These are phyloP conservation scores for Aphyosemion australe DNA, from an alignment of 2,113 vertebrate species.

Conservation along the genomic window DNA sequence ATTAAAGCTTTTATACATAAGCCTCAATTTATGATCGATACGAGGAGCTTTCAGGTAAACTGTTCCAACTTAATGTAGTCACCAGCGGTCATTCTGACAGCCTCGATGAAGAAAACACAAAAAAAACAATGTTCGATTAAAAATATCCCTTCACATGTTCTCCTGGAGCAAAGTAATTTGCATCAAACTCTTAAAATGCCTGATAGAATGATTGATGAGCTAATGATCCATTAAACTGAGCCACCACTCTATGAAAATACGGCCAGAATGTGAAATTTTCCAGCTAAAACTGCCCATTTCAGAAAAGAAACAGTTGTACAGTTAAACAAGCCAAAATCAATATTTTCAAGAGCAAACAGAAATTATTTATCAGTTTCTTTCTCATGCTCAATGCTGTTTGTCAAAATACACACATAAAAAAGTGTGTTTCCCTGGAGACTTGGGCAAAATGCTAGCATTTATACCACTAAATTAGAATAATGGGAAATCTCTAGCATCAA, in stretches of 20 bases:
- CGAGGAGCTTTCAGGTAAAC: not conserved
- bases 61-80: not conserved
- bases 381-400: not conserved
- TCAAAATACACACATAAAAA: not conserved
- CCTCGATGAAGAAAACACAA: not conserved
- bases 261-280: not conserved
- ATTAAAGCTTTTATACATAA: slow-evolving; percentile 1
- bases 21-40: slow-evolving; percentile 43
- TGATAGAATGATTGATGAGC: slow-evolving; percentile 42
- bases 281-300: not conserved
- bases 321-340: not conserved
- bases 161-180: too few relatives aligned
- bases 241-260: slow-evolving; percentile 16
- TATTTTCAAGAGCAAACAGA: slow-evolving; percentile 7
- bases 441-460: not conserved
- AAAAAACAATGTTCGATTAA: slow-evolving; percentile 10
- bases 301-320: not conserved
- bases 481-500: not conserved
- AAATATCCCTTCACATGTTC: not conserved
- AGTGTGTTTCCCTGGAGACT: not conserved
- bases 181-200: slow-evolving; percentile 31
- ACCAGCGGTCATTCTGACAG: slow-evolving; percentile 51
- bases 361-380: slow-evolving; percentile 5
- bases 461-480: not conserved
- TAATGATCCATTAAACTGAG: slow-evolving; percentile 38